Percentiles rank a stretch among this genome's conserved stretches.
Conservation (phyloP, 2,888 invertebrate genomes). For the Drosophila rellima region DNA sequence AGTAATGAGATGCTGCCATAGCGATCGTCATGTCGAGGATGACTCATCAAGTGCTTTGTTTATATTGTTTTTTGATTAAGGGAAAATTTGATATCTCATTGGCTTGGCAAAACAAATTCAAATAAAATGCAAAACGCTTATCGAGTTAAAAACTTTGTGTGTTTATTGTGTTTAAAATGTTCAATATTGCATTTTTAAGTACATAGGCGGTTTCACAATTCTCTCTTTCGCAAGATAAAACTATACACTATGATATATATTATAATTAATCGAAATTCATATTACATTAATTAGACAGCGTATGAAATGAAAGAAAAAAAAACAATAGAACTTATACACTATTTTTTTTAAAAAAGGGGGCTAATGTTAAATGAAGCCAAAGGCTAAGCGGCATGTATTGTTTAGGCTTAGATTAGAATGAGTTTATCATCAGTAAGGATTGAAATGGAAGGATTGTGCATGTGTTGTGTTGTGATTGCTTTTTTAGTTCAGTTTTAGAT, state of each 20-base stretch:
- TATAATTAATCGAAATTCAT: conserved; percentile 63
- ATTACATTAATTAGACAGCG: conserved; percentile 49
- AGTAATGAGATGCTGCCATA: conserved; percentile 55
- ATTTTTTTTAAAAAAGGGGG: neutral
- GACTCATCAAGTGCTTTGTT: conserved; percentile 51
- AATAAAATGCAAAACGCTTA: conserved; percentile 10
- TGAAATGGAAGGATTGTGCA: conserved; percentile 55
- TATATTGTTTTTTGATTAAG: conserved; percentile 14
- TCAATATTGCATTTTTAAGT: conserved; percentile 65
- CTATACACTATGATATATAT: conserved; percentile 58
- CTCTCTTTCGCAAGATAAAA: conserved; percentile 25
- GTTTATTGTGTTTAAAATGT: conserved; percentile 65
- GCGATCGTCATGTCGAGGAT: conserved; percentile 29
- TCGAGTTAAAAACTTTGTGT: conserved; percentile 69
- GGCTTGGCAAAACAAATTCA: conserved; percentile 2
- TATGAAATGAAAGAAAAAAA: conserved; percentile 24
- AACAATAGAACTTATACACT: conserved; percentile 9
- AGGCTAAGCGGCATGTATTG: conserved; percentile 62
- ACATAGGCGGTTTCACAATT: conserved; percentile 56
- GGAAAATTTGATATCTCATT: conserved; percentile 3
- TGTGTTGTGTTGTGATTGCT: conserved; percentile 17
- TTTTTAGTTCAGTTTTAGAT: conserved; percentile 21
- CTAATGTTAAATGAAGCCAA: conserved; percentile 53
- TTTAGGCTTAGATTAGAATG: conserved; percentile 41
- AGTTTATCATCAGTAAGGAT: conserved; percentile 40